Evolutionary conservation across 2,888 invertebrate genomes (phyloP), one percentile per base, ranked within the genome.

Genomic region (Patella ulyssiponensis): DNA sequence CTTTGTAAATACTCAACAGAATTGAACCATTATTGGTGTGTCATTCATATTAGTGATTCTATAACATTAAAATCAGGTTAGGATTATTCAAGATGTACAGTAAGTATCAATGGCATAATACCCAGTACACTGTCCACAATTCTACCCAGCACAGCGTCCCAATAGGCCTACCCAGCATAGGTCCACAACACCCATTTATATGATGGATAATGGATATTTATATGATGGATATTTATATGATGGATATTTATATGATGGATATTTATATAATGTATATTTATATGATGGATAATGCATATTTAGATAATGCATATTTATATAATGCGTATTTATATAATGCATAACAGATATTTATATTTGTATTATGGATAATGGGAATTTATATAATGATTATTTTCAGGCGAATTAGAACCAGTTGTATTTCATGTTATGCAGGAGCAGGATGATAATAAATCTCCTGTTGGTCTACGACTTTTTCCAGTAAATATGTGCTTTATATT

Each of bases 391-490:
- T 64, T 53, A 44, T 75, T 52, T 71, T 20, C 64, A 64, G 64
- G 64, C 11, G 64, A 64, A 23, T 64, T 23, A 23, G 76, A 71
- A 69, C 80, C 81, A 14, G 74, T 84, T 27, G 77, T 82, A 15
- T 56, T 82, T 58, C 75, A 79, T 69, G 56, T 85, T 33, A 80
- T 83, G 78, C 80, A 82, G 64, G 78, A 77, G 12, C 71, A 76
- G 23, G 69, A 23, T 17, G 81, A 81, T 17, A 81, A 80, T 3
- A 73, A 74, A 53, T 79, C 79, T 74, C 81, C 86, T 9, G 51
- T 86, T 64, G 86, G 86, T 20, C 27, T 86, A 17, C 79, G 83
- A 23, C 74, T 86, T 12, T 86, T 79, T 54, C 75, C 78, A 58
- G 86, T 86, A 81, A 80, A 79, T 75, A 44, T 44, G 44, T 44